A percentile compares a stretch with the other conserved stretches of the same genome.
Evolutionary conservation across 2,113 vertebrate species (phyloP).

Genomic region (Thermophis baileyi): DNA sequence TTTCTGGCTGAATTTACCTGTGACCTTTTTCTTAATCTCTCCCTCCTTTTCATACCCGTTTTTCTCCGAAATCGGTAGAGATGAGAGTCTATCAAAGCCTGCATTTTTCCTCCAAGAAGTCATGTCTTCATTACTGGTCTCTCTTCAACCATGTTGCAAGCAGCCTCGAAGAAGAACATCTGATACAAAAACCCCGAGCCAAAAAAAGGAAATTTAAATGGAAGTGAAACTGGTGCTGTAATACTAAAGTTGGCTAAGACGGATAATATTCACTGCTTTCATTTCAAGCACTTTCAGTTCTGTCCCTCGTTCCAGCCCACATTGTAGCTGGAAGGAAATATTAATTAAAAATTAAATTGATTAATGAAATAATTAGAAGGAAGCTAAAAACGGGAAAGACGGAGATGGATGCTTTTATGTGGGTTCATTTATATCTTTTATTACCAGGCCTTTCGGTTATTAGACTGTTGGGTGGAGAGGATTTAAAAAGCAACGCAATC

Average conservation of each 20-base stretch:
- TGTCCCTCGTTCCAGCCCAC: background rate
- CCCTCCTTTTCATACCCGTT: background rate
- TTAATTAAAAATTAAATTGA: no score
- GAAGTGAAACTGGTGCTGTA: background rate
- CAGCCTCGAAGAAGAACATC: background rate
- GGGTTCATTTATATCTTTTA: no score
- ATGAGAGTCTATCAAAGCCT: no score
- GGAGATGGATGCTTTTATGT: background rate
- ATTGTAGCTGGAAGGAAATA: background rate
- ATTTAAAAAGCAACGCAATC: no score
- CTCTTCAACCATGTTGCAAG: background rate
- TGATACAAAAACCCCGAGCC: background rate
- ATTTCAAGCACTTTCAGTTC: background rate
- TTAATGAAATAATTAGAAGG: background rate
- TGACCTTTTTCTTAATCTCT: background rate
- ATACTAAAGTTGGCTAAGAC: background rate
- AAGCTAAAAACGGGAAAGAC: background rate
- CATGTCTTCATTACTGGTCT: no score
- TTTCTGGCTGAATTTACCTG: background rate
- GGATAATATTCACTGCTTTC: background rate
- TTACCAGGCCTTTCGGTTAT: no score
- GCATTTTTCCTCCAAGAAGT: no score
- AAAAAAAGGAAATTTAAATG: background rate
- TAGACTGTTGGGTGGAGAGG: no score
- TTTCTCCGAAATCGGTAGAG: background rate